Evolutionary conservation across 1,140 invertebrate species (phyloP), one percentile per base, ranked within the genome.

Genomic region (Microplitis mediator): DNA sequence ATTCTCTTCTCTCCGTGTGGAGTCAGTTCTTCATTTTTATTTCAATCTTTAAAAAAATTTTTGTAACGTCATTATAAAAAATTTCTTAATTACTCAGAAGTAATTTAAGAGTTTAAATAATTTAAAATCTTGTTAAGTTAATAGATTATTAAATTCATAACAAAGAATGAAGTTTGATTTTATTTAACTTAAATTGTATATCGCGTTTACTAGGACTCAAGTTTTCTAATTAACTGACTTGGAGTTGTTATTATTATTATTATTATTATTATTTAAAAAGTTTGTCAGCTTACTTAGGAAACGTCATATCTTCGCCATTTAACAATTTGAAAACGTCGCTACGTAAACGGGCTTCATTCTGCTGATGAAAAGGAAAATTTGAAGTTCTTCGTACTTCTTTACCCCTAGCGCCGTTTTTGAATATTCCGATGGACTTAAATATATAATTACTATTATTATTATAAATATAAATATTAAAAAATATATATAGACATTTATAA

Each of bases 381-480:
- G 68, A 66, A 69, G 32, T 1, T 73, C 69, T 72, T 35, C 71
- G 66, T 13, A 77, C 14, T 35, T 76, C 74, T 61, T 73, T 74
- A 14, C 76, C 70, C 71, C 65, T 76, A 9, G 69, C 73, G 31
- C 78, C 78, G 56, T 74, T 77, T 71, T 74, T 69, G 56, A 71
- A 79, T 36, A 77, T 67, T 6, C 76, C 78, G 61, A 79, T 61
- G 8, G 63, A 56, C 78, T 79, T 35, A 67, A 73, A 68, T 45
- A 9, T 13, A 58, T 13, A 69, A 35, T 39, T 16, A 36, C 35
- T 16, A 32, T 50, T 50, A 9, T 50, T 50, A 50, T 50, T 50
- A 13, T 50, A 50, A 9, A 50, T 23, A 23, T 23, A 1, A 23
- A 23, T 2, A 23, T 23, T 23, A 23, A 23, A 23, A 23, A 23